These are phyloP conservation scores for Thaumatotibia leucotreta DNA, from an alignment of 1,140 invertebrate species.

Conservation along the genomic window DNA sequence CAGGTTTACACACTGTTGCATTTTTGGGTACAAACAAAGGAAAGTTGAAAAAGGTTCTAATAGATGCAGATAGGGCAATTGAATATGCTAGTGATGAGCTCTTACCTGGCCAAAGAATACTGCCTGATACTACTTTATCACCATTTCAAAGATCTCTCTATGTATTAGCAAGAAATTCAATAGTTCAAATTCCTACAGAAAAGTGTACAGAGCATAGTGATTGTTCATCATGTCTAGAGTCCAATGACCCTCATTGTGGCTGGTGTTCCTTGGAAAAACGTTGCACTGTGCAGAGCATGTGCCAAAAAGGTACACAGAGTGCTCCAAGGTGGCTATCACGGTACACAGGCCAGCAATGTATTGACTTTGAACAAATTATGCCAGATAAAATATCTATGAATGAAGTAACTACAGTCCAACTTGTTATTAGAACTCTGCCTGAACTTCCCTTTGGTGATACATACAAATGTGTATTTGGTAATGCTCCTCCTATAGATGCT, in stretches of 20 bases:
- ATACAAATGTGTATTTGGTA: constrained; percentile 96
- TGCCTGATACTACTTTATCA: constrained; percentile 90
- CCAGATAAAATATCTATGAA: constrained; percentile 93
- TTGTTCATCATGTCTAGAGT: constrained; percentile 93
- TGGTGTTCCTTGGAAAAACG: constrained; percentile 98
- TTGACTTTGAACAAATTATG: constrained; percentile 95
- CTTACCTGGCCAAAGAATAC: constrained; percentile 76
- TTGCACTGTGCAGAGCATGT: constrained; percentile 91
- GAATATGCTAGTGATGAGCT: constrained; percentile 60
- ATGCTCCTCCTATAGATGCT: constrained; percentile 90
- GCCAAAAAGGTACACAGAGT: constrained; percentile 92
- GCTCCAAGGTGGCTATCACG: constrained; percentile 95
- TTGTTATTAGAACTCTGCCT: constrained; percentile 93
- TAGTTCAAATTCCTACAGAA: constrained; percentile 94
- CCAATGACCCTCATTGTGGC: constrained; percentile 97
- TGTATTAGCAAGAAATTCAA: constrained; percentile 78
- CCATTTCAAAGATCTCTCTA: constrained; percentile 80
- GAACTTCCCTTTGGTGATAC: constrained; percentile 92
- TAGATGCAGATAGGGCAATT: constrained; percentile 61
- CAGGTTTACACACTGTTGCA: constrained; percentile 92
- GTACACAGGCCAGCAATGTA: constrained; percentile 94
- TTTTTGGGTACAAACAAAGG: constrained; percentile 79
- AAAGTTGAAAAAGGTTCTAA: constrained; percentile 55
- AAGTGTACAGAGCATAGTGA: constrained; percentile 92
- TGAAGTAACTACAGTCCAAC: constrained; percentile 88